Conservation (phyloP, 2,113 vertebrate genomes). For the Ascaphus truei region DNA sequence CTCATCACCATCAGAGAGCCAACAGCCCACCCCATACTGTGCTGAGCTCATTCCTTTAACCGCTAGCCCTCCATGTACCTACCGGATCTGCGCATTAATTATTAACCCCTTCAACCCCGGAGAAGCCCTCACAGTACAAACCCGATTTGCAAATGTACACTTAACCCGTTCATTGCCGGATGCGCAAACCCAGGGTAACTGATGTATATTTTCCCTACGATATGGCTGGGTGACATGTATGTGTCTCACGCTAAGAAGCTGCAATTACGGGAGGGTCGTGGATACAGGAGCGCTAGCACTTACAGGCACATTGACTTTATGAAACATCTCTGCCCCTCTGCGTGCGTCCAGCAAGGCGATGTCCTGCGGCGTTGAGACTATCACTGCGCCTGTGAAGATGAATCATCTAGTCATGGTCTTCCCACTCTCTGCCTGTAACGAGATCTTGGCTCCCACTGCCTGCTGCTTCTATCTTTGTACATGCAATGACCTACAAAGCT, state of each 20-base stretch:
- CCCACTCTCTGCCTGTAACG: conserved; percentile 17
- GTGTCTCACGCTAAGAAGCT: no score
- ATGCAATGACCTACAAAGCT: neutral
- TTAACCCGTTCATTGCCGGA: no score
- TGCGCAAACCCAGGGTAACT: no score
- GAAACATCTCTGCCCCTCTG: conserved; percentile 94
- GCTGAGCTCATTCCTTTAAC: neutral
- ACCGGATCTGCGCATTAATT: neutral
- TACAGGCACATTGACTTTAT: conserved; percentile 90
- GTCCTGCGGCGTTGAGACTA: conserved; percentile 93
- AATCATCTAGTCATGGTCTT: conserved; percentile 10
- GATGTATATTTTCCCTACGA: no score
- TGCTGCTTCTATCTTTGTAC: neutral
- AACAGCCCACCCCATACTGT: neutral
- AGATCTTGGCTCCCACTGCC: neutral
- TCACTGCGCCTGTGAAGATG: conserved; percentile 79
- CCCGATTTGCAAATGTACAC: no score
- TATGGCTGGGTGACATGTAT: no score
- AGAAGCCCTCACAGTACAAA: no score
- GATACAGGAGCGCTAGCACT: no score
- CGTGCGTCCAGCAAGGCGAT: conserved; percentile 86
- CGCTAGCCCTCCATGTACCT: no score
- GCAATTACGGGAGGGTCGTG: no score
- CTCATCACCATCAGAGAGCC: no score
- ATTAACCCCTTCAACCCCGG: no score